Base-by-base conservation (phyloP, 2,888 invertebrate genomes). In the Parnassius smintheus region DNA sequence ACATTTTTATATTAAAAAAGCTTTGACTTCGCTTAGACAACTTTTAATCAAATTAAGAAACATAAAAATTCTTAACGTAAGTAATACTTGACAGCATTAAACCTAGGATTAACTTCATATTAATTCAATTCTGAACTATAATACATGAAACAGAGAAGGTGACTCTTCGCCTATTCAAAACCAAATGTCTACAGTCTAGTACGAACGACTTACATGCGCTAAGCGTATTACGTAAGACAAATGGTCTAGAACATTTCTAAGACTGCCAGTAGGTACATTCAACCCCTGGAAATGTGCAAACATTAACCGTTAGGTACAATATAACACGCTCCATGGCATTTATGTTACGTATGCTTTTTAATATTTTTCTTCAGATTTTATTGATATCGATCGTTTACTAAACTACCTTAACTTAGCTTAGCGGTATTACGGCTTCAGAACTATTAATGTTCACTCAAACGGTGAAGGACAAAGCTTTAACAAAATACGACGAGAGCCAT, bases 211-310 rank as follows among this genome's bases (percentile, higher is more conserved):
- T 63, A 63, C 63, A 59, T 63, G 50, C 52, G 48, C 59, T 59
- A 63, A 63, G 59, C 63, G 63, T 56, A 63, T 63, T 63, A 63
- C 52, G 46, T 13, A 52, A 59, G 59, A 59, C 59, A 63, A 63
- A 63, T 63, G 63, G 59, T n/a, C 44, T 48, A 49, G 55, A 63
- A 63, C 63, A 56, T 63, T 63, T 63, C 63, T 59, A 63, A 63
- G 63, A 63, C 63, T 63, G 63, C 45, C 52, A 11, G 56, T 35
- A 7, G 35, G 35, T 48, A 25, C 51, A 59, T 63, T 63, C 63
- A 63, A 63, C 63, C 46, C 51, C 35, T 48, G 55, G 18, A 49
- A 46, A 12, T 54, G 13, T 41, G 11, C 51, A 56, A 56, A 56
- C 50, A 59, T 55, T 56, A 46, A 42, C 18, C 59, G 41, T 58